Evolutionary conservation across 2,888 invertebrate species (phyloP).

Genomic region (Harpalus rubripes): DNA sequence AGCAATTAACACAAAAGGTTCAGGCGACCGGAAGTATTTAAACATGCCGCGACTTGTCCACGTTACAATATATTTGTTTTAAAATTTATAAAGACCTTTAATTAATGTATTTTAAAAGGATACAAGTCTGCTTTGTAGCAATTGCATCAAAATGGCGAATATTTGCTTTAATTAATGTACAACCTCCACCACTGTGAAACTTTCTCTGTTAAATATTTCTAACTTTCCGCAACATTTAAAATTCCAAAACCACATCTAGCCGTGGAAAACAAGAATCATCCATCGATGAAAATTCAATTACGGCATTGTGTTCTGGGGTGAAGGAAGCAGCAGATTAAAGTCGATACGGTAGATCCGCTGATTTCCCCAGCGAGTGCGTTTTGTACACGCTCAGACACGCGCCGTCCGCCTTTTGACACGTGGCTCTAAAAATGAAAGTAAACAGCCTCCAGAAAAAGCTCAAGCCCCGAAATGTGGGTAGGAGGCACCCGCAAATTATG

Average conservation of each 20-base stretch:
- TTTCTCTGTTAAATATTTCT: background rate
- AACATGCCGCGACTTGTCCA: no score
- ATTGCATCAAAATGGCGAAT: no score
- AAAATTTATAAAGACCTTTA: no score
- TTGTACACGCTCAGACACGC: conserved; percentile 26
- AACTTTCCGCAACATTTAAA: conserved; percentile 9
- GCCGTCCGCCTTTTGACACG: conserved; percentile 62
- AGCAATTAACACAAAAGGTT: no score
- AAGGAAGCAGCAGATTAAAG: conserved; percentile 53
- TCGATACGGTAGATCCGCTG: conserved; percentile 57
- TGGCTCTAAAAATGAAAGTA: conserved; percentile 61
- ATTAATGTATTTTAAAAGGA: no score
- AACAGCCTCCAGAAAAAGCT: conserved; percentile 52
- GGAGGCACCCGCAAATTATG: conserved; percentile 4
- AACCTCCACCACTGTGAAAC: background rate
- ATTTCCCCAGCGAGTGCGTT: conserved; percentile 55
- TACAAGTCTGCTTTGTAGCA: no score
- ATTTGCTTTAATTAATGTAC: background rate
- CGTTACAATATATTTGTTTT: no score
- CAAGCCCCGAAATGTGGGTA: conserved; percentile 30
- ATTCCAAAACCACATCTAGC: conserved; percentile 37
- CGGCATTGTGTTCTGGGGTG: conserved; percentile 33
- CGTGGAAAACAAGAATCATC: conserved; percentile 28
- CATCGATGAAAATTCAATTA: conserved; percentile 60
- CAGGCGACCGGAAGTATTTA: no score